Conservation (phyloP, 2,113 vertebrate genomes). For the Heterotilapia buettikoferi region DNA sequence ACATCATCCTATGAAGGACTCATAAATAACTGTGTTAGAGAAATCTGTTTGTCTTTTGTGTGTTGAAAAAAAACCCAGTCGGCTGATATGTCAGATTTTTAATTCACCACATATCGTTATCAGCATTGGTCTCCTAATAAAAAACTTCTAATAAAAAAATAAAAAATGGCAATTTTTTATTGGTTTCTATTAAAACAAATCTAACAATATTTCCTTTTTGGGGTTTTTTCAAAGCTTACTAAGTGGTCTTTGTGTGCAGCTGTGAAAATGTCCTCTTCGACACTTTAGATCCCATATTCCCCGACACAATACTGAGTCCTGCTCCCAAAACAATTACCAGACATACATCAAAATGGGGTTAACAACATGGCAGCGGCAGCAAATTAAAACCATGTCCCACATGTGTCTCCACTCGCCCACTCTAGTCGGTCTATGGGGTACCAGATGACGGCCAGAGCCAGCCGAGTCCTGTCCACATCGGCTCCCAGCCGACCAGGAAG, state of each 20-base stretch:
- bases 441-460: conserved; percentile 84
- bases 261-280: neutral
- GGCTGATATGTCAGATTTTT: neutral
- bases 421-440: conserved; percentile 88
- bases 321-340: neutral
- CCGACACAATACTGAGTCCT: neutral
- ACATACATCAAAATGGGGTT: neutral
- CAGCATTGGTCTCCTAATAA: neutral
- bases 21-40: neutral
- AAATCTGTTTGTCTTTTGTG: neutral
- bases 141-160: neutral
- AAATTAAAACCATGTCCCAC: neutral
- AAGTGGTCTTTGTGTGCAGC: neutral
- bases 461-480: conserved; percentile 83
- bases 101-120: neutral
- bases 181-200: neutral
- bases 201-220: rapidly evolving
- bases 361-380: neutral
- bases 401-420: neutral
- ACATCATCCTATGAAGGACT: neutral
- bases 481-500: conserved; percentile 81
- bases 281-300: neutral
- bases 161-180: neutral
- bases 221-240: rapidly evolving
- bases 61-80: neutral